Base-by-base conservation (phyloP, 2,888 invertebrate species). In the Dryobotodes eremita region DNA sequence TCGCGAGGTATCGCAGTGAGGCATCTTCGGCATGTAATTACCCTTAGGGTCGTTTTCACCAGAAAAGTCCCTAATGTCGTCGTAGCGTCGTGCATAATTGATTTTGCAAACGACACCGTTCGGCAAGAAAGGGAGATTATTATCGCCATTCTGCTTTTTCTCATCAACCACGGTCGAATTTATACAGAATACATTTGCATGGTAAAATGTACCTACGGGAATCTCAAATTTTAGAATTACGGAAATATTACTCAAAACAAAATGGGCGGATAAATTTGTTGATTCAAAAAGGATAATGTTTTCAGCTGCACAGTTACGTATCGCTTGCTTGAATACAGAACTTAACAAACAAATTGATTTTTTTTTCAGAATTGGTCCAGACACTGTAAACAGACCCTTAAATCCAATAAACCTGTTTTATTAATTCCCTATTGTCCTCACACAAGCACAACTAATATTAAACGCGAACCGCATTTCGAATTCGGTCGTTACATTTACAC, bases 51-150 rank as follows among this genome's bases (percentile, higher is more conserved):
- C 20, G 11, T 71, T 59, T 80, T 42, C 36, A 50, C 26, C 50
- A 80, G n/a, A 50, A 70, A 57, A n/a, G n/a, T 20, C 50, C 42
- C 17, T 8, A 80, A 75, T 42, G 42, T 6, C 31, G 71, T 48
- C 64, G 62, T 26, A 26, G 20, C 55, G n/a, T 55, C 48, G 13
- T 79, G 72, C 80, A 79, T 79, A 79, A 79, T 80, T 79, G 79
- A 79, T 71, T 79, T 80, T 59, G 79, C 31, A 80, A 79, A 80
- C 71, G 80, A 79, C 65, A 71, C 57, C 80, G n/a, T 79, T 59
- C 5, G 5, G 36, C 31, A 20, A n/a, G 36, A 71, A 64, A 7
- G 31, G 15, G 17, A 6, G 15, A 71, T 70, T 77, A 69, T 65
- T 65, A 57, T n/a, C 80, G 31, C n/a, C 50, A 17, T 46, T 80